phyloP scores from a whole-genome alignment of 2,797 vertebrate genomes.

The Centropyge bicolor region DNA sequence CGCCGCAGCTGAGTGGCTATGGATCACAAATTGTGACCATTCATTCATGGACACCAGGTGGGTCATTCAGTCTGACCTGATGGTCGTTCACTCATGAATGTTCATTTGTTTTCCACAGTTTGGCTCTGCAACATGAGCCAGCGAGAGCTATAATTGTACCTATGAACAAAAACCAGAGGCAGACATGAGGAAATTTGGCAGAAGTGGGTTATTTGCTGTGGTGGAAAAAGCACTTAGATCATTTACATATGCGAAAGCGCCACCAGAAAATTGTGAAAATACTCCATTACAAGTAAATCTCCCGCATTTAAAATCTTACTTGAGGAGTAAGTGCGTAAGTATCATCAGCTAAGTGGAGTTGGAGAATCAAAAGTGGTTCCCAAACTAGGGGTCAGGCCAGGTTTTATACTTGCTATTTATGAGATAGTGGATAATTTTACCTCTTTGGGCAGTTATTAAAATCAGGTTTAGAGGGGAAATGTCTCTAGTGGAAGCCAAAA shows the following conservation, averaged over 20 bases:
- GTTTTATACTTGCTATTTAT: background rate
- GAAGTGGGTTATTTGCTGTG: background rate
- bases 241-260: background rate
- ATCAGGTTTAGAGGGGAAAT: background rate
- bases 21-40: background rate
- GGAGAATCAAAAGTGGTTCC: background rate
- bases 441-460: background rate
- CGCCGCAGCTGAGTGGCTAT: background rate
- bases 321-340: background rate
- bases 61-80: background rate
- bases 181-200: background rate
- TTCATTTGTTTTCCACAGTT: background rate
- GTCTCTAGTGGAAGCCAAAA: background rate
- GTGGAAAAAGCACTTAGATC: background rate
- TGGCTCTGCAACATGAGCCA: background rate
- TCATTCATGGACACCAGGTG: background rate
- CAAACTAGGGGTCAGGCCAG: background rate
- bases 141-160: background rate
- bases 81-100: background rate
- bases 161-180: background rate
- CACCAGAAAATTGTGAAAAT: background rate
- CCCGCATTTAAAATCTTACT: background rate
- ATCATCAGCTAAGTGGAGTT: background rate
- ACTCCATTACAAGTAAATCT: background rate
- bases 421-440: background rate